Evolutionary conservation across 2,888 invertebrate species (phyloP), one percentile per base, ranked within the genome.

Genomic region (Ichneumoninae sp.): DNA sequence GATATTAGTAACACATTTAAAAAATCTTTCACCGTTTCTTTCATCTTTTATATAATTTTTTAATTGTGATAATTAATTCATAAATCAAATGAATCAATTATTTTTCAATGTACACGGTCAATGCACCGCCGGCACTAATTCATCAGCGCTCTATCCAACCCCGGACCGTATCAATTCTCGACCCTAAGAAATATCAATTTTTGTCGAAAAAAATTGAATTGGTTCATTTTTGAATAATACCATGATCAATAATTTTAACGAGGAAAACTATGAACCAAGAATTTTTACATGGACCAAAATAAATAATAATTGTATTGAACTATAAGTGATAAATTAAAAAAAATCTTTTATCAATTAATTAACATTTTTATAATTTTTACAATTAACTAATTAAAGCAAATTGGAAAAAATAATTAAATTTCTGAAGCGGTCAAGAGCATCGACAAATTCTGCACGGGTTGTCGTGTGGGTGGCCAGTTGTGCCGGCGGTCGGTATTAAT

Each of bases 401-500:
- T 57, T 6, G 4, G n/a, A 19, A 70, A 26, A 33, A 52, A 33
- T 50, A 52, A 69, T 52, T 13, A 2, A 30, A n/a, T 19, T 63
- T 13, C 16, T 63, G n/a, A 33, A 63, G 63, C 16, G 63, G 69
- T 70, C 50, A 10, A 40, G 4, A 3, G 44, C 66, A 66, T 19
- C 66, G 44, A 16, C 22, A 5, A 36, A 22, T 44, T 10, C 19
- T 40, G 66, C 44, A 66, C 8, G 19, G 8, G 22, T 47, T 19
- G 19, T 50, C 33, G 47, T 47, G 30, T 70, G 69, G 69, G 69
- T 33, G 69, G 69, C 69, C 50, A 33, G 13, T 22, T 30, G 47
- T 47, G 22, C 36, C 36, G 47, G 44, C 57, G 52, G 78, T 54
- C 30, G 22, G 75, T 69, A 70, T 76, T 76, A 82, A 71, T 82